phyloP scores from a whole-genome alignment of 35 echinoderm and acorn worm genomes.

The Hemicentrotus pulcherrimus region DNA sequence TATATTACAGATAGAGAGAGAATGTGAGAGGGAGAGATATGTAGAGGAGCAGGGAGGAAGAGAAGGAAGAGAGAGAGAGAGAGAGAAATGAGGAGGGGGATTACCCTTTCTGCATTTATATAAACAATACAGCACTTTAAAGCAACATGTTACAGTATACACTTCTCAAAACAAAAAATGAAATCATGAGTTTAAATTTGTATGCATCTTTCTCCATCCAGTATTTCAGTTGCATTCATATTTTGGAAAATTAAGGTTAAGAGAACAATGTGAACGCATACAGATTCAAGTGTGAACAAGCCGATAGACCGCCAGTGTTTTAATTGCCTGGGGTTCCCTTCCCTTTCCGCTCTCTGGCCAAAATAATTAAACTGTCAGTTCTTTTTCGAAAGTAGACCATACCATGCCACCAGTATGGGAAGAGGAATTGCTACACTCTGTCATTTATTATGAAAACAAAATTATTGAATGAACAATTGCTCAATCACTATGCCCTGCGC shows the following conservation, averaged over 20 bases:
- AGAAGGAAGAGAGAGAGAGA: too few relatives aligned
- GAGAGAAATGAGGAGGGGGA: too few relatives aligned
- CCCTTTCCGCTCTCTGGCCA: conserved; percentile 6
- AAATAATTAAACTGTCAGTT: conserved; percentile 8
- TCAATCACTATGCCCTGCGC: background rate
- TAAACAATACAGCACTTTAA: too few relatives aligned
- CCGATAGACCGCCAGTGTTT: background rate
- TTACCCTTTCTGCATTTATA: too few relatives aligned
- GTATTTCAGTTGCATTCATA: background rate
- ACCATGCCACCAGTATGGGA: background rate
- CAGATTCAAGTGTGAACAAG: background rate
- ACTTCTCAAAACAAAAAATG: too few relatives aligned
- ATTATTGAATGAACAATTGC: background rate
- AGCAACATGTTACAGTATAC: too few relatives aligned
- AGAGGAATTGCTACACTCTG: background rate
- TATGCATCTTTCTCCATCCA: too few relatives aligned
- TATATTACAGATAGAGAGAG: too few relatives aligned
- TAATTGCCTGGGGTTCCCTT: background rate
- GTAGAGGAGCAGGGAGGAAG: too few relatives aligned
- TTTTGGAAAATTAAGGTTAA: background rate
- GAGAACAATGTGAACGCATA: background rate
- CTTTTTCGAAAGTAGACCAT: background rate
- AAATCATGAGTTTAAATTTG: too few relatives aligned
- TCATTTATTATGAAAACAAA: background rate
- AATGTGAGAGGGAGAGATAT: too few relatives aligned